These are phyloP conservation scores for Oscheius onirici DNA, from an alignment of 2,888 invertebrate genomes.

Conservation along the genomic window DNA sequence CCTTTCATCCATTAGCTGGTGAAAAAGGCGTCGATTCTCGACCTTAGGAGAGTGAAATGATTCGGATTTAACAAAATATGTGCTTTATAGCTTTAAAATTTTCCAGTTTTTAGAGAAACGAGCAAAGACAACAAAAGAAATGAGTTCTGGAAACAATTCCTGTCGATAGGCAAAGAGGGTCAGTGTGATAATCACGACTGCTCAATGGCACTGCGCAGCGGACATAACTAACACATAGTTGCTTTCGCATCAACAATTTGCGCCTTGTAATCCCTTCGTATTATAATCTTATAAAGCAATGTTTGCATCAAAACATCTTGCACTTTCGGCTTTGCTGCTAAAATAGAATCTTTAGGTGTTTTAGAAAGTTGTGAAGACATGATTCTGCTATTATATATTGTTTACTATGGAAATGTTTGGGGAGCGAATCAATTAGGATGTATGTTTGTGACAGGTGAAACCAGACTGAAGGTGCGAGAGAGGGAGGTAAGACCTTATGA, in stretches of 20 bases:
- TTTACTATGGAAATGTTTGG: background rate
- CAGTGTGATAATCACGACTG: constrained; percentile 27
- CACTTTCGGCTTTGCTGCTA: background rate
- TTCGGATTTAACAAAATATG: constrained; percentile 23
- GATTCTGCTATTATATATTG: no score
- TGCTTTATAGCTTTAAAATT: background rate
- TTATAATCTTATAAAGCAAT: background rate
- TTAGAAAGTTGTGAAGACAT: no score
- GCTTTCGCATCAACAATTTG: constrained; percentile 17
- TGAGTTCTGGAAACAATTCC: no score
- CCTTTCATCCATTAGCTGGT: constrained; percentile 30
- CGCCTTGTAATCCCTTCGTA: background rate
- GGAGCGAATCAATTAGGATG: background rate
- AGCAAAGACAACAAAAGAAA: background rate
- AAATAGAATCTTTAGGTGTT: no score
- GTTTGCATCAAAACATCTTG: background rate
- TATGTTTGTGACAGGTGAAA: background rate
- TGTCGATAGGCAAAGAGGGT: background rate
- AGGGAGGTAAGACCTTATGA: constrained; percentile 7
- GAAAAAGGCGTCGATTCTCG: constrained; percentile 14
- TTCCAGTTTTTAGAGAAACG: background rate
- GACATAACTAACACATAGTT: constrained; percentile 5
- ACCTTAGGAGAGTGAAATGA: constrained; percentile 8
- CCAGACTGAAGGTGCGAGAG: no score
- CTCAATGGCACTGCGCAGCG: constrained; percentile 10